A percentile compares a stretch with the other conserved stretches of the same genome.
Conservation (phyloP, 2,888 invertebrate genomes). For the Teleogryllus oceanicus region DNA sequence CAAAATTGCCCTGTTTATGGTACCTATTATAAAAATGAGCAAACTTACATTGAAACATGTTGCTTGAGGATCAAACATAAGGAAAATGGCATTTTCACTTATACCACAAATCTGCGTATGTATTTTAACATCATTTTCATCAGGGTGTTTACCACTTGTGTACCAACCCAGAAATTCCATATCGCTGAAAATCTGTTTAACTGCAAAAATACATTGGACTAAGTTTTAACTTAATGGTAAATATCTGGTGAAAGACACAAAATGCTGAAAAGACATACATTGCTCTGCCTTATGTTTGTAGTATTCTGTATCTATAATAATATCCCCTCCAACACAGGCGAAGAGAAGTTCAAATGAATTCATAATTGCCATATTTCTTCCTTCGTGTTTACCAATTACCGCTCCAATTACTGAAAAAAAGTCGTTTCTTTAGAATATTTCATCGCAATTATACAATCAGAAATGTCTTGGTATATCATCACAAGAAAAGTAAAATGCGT, state of each 20-base stretch:
- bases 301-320: constrained; percentile 91
- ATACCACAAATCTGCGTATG: constrained; percentile 95
- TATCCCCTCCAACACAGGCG: constrained; percentile 68
- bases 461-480: too few species aligned
- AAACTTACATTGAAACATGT: constrained; percentile 75
- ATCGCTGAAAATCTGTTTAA: constrained; percentile 97
- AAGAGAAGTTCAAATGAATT: constrained; percentile 95
- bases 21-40: not conserved
- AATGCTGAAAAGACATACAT: constrained; percentile 57
- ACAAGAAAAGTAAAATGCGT: not conserved
- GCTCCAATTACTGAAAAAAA: constrained; percentile 83
- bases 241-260: not conserved
- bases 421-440: not conserved
- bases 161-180: constrained; percentile 99
- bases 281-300: constrained; percentile 94
- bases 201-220: constrained; percentile 49
- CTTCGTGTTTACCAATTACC: constrained; percentile 94
- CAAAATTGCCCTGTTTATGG: not conserved
- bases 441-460: too few species aligned
- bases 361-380: constrained; percentile 95
- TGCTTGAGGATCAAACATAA: constrained; percentile 86
- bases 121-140: constrained; percentile 81
- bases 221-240: not conserved
- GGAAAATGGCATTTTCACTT: constrained; percentile 90
- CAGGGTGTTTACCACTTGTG: constrained; percentile 85